Conservation (phyloP, 2,888 invertebrate genomes). For the Tachystola acroxantha region DNA sequence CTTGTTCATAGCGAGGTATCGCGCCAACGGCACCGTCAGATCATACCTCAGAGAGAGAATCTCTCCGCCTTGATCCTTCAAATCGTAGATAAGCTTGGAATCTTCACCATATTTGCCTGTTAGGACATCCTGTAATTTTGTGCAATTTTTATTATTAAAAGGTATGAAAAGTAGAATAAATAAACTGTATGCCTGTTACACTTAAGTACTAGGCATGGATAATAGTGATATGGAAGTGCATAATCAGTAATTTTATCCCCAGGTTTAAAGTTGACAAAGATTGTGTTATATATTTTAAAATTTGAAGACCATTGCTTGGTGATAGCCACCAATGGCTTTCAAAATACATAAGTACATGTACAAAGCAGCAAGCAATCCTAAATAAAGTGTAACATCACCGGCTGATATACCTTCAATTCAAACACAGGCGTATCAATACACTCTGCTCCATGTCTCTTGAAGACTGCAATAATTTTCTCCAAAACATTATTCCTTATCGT, state of each 20-base stretch:
- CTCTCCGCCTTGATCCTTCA: conserved; percentile 99
- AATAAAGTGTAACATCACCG: no score
- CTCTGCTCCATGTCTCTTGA: conserved; percentile 98
- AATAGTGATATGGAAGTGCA: no score
- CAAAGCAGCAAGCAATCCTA: no score
- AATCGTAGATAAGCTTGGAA: conserved; percentile 98
- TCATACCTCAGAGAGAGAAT: conserved; percentile 97
- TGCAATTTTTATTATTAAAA: neutral
- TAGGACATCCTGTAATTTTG: conserved; percentile 87
- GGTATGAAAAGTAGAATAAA: neutral
- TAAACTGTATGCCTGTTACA: no score
- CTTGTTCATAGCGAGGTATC: conserved; percentile 99
- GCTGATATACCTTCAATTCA: conserved; percentile 92
- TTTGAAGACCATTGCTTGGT: no score
- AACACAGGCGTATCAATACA: conserved; percentile 99
- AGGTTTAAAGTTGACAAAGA: no score
- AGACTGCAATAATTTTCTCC: conserved; percentile 90
- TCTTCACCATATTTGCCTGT: conserved; percentile 99
- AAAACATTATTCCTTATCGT: conserved; percentile 91
- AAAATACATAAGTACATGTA: no score
- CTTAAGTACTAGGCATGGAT: no score
- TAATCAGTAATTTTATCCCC: no score
- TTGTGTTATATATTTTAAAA: no score
- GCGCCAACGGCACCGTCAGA: conserved; percentile 97
- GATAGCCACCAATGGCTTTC: no score